A percentile compares a stretch with the other conserved stretches of the same genome.
Conservation (phyloP, 2,888 invertebrate genomes). For the Maniola hyperantus region DNA sequence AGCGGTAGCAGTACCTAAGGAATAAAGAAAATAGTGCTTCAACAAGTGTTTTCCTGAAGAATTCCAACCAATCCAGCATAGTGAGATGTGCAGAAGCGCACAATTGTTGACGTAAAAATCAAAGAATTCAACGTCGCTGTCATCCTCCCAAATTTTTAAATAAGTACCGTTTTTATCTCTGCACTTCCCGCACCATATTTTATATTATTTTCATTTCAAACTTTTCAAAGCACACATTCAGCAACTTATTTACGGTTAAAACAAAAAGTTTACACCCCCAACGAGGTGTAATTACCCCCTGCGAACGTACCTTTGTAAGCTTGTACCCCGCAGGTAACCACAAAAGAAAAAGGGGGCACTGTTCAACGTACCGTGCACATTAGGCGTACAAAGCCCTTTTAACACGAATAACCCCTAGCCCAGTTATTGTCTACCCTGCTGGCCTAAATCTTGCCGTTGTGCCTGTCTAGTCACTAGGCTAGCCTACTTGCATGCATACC, state of each 20-base stretch:
- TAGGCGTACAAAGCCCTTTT: slow-evolving; percentile 67
- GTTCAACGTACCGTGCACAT: slow-evolving; percentile 63
- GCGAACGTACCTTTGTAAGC: slow-evolving; percentile 3
- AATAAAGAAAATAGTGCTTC: no score
- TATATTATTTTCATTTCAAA: background rate
- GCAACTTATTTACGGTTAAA: background rate
- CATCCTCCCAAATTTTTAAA: no score
- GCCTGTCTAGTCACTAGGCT: slow-evolving; percentile 41
- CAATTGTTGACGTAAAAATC: no score
- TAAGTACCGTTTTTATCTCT: no score
- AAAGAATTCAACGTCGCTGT: no score
- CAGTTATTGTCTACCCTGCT: slow-evolving; percentile 44
- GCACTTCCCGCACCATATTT: background rate
- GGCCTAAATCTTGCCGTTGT: slow-evolving; percentile 39
- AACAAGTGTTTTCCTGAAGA: no score
- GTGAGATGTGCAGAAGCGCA: no score
- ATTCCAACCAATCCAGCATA: no score
- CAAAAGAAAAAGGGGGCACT: slow-evolving; percentile 43
- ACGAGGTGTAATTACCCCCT: slow-evolving; percentile 12
- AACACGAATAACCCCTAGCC: slow-evolving; percentile 32
- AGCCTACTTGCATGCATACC: slow-evolving; percentile 41
- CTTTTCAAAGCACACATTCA: background rate
- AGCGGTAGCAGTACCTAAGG: no score
- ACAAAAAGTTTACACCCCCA: slow-evolving; percentile 7
- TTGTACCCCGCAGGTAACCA: slow-evolving; percentile 23